Conservation (phyloP, 2,113 vertebrate genomes). For the Thymallus thymallus region DNA sequence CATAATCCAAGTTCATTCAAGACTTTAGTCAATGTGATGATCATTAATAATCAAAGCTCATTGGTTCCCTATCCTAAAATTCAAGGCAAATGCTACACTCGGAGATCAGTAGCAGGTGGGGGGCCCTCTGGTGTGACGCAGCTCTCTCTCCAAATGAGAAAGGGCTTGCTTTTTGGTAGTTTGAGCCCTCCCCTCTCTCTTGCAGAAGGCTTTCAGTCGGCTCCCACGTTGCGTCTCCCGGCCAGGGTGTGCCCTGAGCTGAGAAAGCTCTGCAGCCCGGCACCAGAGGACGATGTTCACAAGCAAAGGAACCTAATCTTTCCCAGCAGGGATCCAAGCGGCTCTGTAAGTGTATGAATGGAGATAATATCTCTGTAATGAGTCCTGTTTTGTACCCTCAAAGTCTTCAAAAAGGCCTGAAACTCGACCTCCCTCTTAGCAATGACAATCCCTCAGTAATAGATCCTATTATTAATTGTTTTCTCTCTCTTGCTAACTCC, state of each 20-base stretch:
- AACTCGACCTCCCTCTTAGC: constrained; percentile 76
- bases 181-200: constrained; percentile 6
- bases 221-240: constrained; percentile 16
- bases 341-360: constrained; percentile 82
- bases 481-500: constrained; percentile 42
- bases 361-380: constrained; percentile 86
- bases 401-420: constrained; percentile 79
- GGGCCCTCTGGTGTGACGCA: neutral
- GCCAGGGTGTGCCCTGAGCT: constrained; percentile 31
- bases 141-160: constrained; percentile 12
- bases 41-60: too few relatives aligned
- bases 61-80: too few relatives aligned
- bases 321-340: constrained; percentile 76
- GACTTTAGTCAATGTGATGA: too few relatives aligned
- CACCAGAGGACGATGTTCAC: constrained; percentile 74
- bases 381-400: constrained; percentile 82
- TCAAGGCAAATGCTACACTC: too few relatives aligned
- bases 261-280: constrained; percentile 36
- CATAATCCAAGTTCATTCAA: too few relatives aligned
- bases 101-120: too few relatives aligned
- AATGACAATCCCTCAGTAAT: constrained; percentile 74
- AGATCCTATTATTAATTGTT: constrained; percentile 82
- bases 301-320: constrained; percentile 79
- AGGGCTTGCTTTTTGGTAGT: constrained; percentile 12
- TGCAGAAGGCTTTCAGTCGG: constrained; percentile 1